Conservation (phyloP, 2,888 invertebrate species). For the Dorcus parallelipipedus region DNA sequence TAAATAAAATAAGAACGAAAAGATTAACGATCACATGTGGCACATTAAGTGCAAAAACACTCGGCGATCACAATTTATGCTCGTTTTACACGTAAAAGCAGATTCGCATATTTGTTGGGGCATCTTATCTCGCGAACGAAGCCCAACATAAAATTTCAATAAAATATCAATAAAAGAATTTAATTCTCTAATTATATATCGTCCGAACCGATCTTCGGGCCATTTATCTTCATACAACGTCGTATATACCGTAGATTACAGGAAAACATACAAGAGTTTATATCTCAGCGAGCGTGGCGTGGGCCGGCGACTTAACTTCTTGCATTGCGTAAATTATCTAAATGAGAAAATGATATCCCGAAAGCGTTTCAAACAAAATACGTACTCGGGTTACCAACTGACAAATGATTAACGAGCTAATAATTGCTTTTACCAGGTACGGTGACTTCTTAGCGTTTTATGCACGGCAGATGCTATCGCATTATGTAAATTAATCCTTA, state of each 20-base stretch:
- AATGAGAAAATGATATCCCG: slow-evolving; percentile 2
- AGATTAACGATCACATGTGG: no score
- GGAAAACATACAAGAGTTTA: neutral
- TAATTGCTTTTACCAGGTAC: slow-evolving; percentile 5
- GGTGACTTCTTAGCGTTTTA: slow-evolving; percentile 3
- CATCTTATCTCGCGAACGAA: neutral
- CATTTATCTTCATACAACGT: neutral
- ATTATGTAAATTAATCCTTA: neutral
- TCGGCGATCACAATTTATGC: no score
- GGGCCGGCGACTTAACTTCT: neutral
- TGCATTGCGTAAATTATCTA: slow-evolving; percentile 2
- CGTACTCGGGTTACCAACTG: slow-evolving; percentile 9
- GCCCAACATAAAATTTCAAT: slow-evolving; percentile 1
- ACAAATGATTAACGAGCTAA: slow-evolving; percentile 13
- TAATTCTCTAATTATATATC: neutral
- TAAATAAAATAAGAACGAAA: no score
- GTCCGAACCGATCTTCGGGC: neutral
- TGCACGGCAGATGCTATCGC: neutral
- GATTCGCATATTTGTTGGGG: neutral
- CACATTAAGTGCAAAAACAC: no score
- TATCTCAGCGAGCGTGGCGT: neutral
- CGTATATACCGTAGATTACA: neutral
- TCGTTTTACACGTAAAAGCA: neutral
- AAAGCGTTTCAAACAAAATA: neutral
- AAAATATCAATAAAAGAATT: slow-evolving; percentile 1